Evolutionary conservation across 1,140 invertebrate genomes (phyloP), one percentile per base, ranked within the genome.

Genomic region (Leucophenga varia): DNA sequence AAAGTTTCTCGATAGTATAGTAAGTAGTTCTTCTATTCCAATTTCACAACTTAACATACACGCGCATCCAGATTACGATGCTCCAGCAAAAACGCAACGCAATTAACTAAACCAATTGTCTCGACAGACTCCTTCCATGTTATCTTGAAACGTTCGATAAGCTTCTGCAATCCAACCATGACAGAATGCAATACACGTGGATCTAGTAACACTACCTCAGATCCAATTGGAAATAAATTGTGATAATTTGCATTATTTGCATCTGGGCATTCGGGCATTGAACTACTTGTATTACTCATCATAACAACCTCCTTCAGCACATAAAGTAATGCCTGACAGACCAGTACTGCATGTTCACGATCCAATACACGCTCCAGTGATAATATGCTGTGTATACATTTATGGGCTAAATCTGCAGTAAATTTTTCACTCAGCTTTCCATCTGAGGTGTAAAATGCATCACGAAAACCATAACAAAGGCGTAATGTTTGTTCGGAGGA

Each of bases 301-400:
- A 61, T 65, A 1, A 70, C 74, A 42, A 80, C 84, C 56, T 86
- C 83, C 47, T 85, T 83, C 0, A 89, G 61, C 0, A 81, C 78
- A 60, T 88, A 84, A 31, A 84, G 83, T 38, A 88, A 67, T 1
- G 80, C 79, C 76, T 89, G 86, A 52, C 88, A 88, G 16, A 84
- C 76, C n/a, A 85, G 79, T 9, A 87, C 82, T 0, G 85, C 87
- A 54, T 83, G 78, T 36, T 84, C 83, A 60, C 85, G 76, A 38
- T 79, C 77, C 20, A 82, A 65, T 44, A 80, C 76, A 47, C 79
- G 77, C 45, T 80, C 79, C 38, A 83, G 50, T 36, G 78, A 76
- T 12, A 80, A 73, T 14, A 82, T 59, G 41, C 80, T 78, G 64
- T 86, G 83, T 7, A 84, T 81, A 47, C 82, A 81, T 59, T 86